Evolutionary conservation across 2,797 vertebrate species (phyloP), one percentile per base, ranked within the genome.

Genomic region (Phaenicophaeus curvirostris): DNA sequence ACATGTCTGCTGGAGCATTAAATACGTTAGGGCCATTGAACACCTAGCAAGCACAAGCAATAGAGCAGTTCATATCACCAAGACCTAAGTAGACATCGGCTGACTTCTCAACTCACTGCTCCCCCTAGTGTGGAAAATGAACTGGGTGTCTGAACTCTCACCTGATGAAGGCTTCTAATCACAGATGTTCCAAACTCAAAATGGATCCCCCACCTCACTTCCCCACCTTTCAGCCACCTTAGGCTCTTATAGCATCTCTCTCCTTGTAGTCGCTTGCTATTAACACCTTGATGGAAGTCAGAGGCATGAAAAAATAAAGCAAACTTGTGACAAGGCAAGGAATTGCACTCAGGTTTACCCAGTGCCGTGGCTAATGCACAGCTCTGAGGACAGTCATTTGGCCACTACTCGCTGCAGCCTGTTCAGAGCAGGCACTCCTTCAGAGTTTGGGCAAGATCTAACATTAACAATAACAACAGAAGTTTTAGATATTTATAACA

Each of bases 311-410:
- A 16, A 82, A 72, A 89, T 44, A 15, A 71, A 57, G 61, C 2
- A 11, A 82, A 66, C 9, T 5, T 54, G 33, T 54, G 42, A 19
- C 50, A 61, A 48, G 63, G 19, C 41, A 71, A 67, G 44, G n/a
- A 85, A 48, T 13, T 46, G 25, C 35, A 74, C 17, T 13, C 15
- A 39, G 15, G 33, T 74, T 79, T 41, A 69, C 13, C 30, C 30
- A 15, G n/a, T n/a, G 28, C 16, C 37, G 19, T 1, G 1, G 11
- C 58, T n/a, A 74, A 20, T 48, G 12, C 21, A 25, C 0, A 0
- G 23, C 31, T 35, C 83, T 41, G 13, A 58, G 24, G 13, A 44
- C 19, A 62, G 13, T 39, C 44, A 17, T 30, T 74, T 12, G 5
- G n/a, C 35, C 24, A 30, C 27, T 12, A 7, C 3, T 48, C 30